Base-by-base conservation (phyloP, 2,113 vertebrate species). In the Camelus bactrianus region DNA sequence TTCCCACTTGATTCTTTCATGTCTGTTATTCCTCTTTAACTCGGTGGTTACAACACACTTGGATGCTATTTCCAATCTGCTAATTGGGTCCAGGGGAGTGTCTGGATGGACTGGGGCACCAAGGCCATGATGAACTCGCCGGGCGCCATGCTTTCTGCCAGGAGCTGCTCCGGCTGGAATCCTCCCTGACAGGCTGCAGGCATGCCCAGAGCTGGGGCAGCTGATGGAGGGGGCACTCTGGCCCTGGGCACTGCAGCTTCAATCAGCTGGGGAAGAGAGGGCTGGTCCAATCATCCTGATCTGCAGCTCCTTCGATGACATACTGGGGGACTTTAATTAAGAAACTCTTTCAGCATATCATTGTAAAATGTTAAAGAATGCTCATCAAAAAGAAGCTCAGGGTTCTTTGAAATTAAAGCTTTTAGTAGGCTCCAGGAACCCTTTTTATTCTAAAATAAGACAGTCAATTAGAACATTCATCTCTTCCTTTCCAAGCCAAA, bases 331-430 rank as follows among this genome's bases (percentile, higher is more conserved):
- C 91, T 96, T 93, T 93, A 97, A 97, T 96, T 95, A 92, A 94
- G 80, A 92, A 94, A 54, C 20, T 69, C 65, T 97, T 88, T 86
- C 77, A 86, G 96, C 88, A 91, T 20, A 85, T 28, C 69, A 28
- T 24, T 90, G 89, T 91, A 92, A 97, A 91, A 94, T 96, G 94
- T 70, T 97, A 87, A 96, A 97, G 58, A 76, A 79, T 62, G 32
- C 46, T 96, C 91, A 80, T 83, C 30, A 54, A 95, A 70, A 94
- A 24, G 35, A n/a, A 92, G 24, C 15, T 60, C 1, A 5, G 14
- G 8, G 6, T 65, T 91, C 42, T 95, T 84, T 56, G 73, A 96
- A 96, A 95, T 65, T 38, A 4, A 17, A 82, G 38, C 79, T 91
- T 96, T 54, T 52, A 73, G 83, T 8, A 32, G 38, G 7, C 58